phyloP scores from a whole-genome alignment of 2,888 invertebrate species.

The Meganola albula region DNA sequence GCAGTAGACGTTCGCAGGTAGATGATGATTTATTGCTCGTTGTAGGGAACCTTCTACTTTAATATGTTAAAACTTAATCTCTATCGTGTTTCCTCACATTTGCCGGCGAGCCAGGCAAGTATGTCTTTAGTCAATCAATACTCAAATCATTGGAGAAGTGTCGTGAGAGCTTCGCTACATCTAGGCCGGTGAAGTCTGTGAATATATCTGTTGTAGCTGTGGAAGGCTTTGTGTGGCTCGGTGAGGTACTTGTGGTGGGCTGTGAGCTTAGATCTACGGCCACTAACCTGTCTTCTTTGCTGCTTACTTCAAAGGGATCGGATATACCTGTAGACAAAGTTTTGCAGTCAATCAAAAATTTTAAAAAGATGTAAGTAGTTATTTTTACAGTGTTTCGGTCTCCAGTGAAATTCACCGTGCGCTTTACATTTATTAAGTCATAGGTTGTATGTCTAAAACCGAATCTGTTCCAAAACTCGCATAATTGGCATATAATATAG shows the following conservation, averaged over 20 bases:
- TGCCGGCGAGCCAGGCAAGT: constrained; percentile 64
- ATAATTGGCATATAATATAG: too few species aligned
- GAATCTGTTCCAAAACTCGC: too few species aligned
- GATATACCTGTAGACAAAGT: constrained; percentile 55
- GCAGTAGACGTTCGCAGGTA: too few species aligned
- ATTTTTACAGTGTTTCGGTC: too few species aligned
- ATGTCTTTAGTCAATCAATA: constrained; percentile 73
- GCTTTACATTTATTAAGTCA: too few species aligned
- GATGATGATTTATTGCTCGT: too few species aligned
- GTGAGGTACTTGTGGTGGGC: constrained; percentile 44
- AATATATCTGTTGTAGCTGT: constrained; percentile 60
- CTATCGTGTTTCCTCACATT: constrained; percentile 35
- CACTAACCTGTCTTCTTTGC: constrained; percentile 55
- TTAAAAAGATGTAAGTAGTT: too few species aligned
- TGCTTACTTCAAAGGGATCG: constrained; percentile 68
- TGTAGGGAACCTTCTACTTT: too few species aligned
- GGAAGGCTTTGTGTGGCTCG: constrained; percentile 37
- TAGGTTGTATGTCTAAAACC: too few species aligned
- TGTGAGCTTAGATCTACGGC: constrained; percentile 41
- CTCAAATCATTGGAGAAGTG: constrained; percentile 71
- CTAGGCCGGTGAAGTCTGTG: constrained; percentile 67
- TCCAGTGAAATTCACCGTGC: too few species aligned
- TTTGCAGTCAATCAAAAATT: too few species aligned
- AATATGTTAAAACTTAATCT: too few species aligned
- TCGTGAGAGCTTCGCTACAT: constrained; percentile 66